phyloP scores from a whole-genome alignment of 2,797 vertebrate species.

The Scleropages formosus region DNA sequence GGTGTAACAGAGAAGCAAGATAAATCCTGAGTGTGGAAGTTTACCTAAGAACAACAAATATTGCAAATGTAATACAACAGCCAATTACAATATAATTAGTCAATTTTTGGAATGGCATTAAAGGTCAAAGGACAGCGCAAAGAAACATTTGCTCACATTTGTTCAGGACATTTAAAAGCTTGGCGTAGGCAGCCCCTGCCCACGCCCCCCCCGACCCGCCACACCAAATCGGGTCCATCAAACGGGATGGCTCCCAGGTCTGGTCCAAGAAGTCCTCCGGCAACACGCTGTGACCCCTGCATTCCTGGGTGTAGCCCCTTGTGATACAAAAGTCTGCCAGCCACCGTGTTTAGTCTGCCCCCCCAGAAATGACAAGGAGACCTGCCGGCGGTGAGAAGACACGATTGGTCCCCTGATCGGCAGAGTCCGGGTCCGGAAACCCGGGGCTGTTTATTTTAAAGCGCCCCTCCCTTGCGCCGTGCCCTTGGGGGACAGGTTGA shows the following conservation, averaged over 20 bases:
- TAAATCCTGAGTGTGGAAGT: too few species aligned
- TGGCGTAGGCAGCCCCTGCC: constrained; percentile 66
- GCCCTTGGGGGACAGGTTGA: not conserved
- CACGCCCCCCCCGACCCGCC: constrained; percentile 46
- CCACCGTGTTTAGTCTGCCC: constrained; percentile 69
- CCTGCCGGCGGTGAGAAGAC: constrained; percentile 70
- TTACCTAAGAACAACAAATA: too few species aligned
- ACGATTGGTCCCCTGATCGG: constrained; percentile 63
- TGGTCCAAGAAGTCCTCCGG: constrained; percentile 39
- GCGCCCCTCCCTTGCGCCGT: not conserved
- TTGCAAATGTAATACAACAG: too few species aligned
- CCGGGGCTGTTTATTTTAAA: constrained; percentile 26
- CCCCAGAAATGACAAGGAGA: constrained; percentile 68
- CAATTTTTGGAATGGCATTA: not conserved
- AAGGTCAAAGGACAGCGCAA: not conserved
- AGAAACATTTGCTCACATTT: not conserved
- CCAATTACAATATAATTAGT: constrained; percentile 57
- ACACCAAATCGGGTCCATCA: constrained; percentile 54
- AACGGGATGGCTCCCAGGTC: constrained; percentile 52
- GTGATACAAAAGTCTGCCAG: constrained; percentile 68
- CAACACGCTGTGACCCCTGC: constrained; percentile 50
- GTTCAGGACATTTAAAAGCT: constrained; percentile 75
- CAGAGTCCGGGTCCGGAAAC: constrained; percentile 38
- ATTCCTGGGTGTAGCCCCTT: constrained; percentile 66
- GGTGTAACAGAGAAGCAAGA: constrained; percentile 29